Evolutionary conservation across 2,888 invertebrate genomes (phyloP), one percentile per base, ranked within the genome.

Genomic region (Drosophila prolongata): DNA sequence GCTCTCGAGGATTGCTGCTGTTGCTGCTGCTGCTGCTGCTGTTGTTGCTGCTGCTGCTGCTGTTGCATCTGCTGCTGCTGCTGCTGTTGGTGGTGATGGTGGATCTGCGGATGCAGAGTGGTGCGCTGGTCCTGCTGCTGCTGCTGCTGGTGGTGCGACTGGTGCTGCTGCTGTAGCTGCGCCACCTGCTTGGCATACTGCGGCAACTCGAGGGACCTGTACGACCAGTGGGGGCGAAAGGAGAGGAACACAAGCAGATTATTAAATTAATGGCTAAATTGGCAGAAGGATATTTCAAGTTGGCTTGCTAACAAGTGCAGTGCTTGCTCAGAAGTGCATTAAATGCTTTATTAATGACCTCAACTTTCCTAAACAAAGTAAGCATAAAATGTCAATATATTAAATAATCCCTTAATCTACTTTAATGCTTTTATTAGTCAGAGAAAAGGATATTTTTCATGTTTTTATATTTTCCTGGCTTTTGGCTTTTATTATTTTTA

Each of bases 171-270:
- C 91, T 92, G 87, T 24, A 24, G 24, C 66, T 90, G 16, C 16
- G 16, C 16, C 16, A 16, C 16, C 16, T 16, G 90, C 88, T 92
- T 92, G 76, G 87, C 87, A 76, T 92, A 92, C 60, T 92, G 89
- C 79, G 91, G 90, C 71, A 68, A 90, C 68, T 92, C 92, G 77
- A 92, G 89, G 59, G 91, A 88, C 90, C 92, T 92, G 90, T 91
- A 92, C 84, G 90, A 86, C 87, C 91, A 84, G 78, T 76, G 88
- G 74, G 60, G 49, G 68, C 27, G 59, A 43, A 70, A 64, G 35
- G 35, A 74, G 76, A 47, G 85, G 9, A 86, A 77, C 83, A 81
- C 62, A 90, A 90, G 71, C 79, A 80, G 85, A 88, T 87, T 89
- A 90, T 90, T 90, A 91, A 90, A 89, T 90, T 87, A 88, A 47